phyloP scores from a whole-genome alignment of 2,113 vertebrate species.

The Garra rufa region DNA sequence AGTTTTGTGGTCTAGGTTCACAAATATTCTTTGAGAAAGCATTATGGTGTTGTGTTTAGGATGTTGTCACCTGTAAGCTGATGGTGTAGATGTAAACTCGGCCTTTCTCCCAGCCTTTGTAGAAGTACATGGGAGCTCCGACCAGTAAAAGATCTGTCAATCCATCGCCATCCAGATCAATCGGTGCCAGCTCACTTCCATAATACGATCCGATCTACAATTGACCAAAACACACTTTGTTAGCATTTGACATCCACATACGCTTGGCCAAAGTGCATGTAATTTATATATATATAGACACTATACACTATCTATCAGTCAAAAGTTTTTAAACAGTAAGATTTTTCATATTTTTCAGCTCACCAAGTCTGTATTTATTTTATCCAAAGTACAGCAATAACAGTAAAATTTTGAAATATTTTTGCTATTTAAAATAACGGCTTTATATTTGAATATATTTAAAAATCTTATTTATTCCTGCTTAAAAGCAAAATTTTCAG shows the following conservation, averaged over 20 bases:
- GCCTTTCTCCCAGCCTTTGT: conserved; percentile 85
- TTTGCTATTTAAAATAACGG: too few relatives aligned
- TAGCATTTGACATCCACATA: background rate
- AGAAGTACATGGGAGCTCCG: conserved; percentile 95
- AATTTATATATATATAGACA: too few relatives aligned
- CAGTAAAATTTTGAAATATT: too few relatives aligned
- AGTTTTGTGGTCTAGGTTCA: too few relatives aligned
- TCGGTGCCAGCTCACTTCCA: conserved; percentile 86
- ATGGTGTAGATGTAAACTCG: conserved; percentile 84
- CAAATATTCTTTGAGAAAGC: background rate
- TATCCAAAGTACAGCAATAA: too few relatives aligned
- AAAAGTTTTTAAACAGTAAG: too few relatives aligned
- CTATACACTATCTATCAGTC: too few relatives aligned
- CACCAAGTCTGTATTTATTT: too few relatives aligned
- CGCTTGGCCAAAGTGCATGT: background rate
- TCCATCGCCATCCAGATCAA: conserved; percentile 82
- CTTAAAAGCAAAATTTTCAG: too few relatives aligned
- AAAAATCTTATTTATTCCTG: too few relatives aligned
- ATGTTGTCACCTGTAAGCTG: conserved; percentile 44
- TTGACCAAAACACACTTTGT: background rate
- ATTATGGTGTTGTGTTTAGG: background rate
- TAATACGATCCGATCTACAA: conserved; percentile 94
- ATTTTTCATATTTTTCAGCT: too few relatives aligned
- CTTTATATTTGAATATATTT: too few relatives aligned
- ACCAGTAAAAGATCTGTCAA: conserved; percentile 87